These are phyloP conservation scores for Calypte anna DNA, from an alignment of 2,113 vertebrate genomes.

Conservation along the genomic window DNA sequence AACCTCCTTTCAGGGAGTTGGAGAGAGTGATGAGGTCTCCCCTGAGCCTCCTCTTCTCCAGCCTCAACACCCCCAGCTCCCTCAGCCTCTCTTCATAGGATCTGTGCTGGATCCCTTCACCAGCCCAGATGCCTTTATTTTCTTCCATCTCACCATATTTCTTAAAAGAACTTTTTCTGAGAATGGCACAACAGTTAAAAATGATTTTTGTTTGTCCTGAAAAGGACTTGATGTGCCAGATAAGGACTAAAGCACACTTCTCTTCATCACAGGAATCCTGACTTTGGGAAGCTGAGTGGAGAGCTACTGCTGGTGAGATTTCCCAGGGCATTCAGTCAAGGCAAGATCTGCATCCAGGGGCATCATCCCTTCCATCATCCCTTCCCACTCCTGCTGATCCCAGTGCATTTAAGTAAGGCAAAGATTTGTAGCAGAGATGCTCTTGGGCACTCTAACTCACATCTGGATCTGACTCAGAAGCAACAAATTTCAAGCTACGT, in stretches of 20 bases:
- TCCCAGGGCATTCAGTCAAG: not conserved
- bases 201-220: no score
- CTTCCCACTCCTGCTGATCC: not conserved
- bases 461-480: not conserved
- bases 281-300: not conserved
- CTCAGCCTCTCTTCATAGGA: no score
- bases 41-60: no score
- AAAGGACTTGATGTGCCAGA: no score
- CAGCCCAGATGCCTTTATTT: not conserved
- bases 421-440: rapidly evolving
- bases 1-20: no score
- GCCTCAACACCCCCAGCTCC: no score
- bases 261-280: not conserved
- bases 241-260: no score
- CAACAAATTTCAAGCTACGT: not conserved
- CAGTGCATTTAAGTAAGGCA: not conserved
- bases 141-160: not conserved
- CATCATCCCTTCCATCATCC: not conserved
- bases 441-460: not conserved
- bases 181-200: not conserved
- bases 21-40: no score
- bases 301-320: rapidly evolving
- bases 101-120: no score
- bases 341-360: not conserved
- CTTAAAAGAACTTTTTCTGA: not conserved